These are phyloP conservation scores for Rhodophaea formosa DNA, from an alignment of 2,888 invertebrate genomes.

Conservation along the genomic window DNA sequence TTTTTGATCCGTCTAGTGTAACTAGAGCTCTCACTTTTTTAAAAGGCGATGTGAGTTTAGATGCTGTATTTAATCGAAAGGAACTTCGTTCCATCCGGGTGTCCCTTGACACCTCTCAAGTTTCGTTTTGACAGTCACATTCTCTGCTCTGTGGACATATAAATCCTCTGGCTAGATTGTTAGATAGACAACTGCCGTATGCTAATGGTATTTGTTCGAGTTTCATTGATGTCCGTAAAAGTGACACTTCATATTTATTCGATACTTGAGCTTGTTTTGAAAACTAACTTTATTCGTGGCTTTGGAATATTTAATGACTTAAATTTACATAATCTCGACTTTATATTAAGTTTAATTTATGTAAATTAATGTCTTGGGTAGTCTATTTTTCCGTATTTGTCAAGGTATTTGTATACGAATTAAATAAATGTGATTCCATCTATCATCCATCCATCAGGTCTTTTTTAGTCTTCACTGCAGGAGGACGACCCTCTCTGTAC, in stretches of 20 bases:
- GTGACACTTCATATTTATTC: slow-evolving; percentile 4
- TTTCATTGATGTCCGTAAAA: slow-evolving; percentile 11
- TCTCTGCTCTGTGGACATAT: no score
- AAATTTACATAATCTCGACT: background rate
- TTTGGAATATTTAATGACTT: slow-evolving; percentile 6
- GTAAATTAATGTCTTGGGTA: slow-evolving; percentile 4
- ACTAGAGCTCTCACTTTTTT: no score
- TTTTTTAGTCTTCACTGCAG: no score
- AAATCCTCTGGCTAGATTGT: no score
- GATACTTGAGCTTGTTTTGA: slow-evolving; percentile 1
- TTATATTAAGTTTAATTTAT: slow-evolving; percentile 10
- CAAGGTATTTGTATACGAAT: background rate
- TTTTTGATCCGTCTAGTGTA: no score
- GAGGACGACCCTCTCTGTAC: no score
- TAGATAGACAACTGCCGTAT: slow-evolving; percentile 10
- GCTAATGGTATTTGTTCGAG: slow-evolving; percentile 8
- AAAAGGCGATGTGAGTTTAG: no score
- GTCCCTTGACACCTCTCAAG: no score
- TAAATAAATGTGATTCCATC: slow-evolving; percentile 1
- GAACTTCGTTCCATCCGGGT: no score
- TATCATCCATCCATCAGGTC: no score
- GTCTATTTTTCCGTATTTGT: background rate
- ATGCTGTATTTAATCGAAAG: no score
- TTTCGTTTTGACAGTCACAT: no score
- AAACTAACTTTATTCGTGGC: slow-evolving; percentile 11